phyloP scores from a whole-genome alignment of 2,797 vertebrate genomes.

The Sciurus carolinensis region DNA sequence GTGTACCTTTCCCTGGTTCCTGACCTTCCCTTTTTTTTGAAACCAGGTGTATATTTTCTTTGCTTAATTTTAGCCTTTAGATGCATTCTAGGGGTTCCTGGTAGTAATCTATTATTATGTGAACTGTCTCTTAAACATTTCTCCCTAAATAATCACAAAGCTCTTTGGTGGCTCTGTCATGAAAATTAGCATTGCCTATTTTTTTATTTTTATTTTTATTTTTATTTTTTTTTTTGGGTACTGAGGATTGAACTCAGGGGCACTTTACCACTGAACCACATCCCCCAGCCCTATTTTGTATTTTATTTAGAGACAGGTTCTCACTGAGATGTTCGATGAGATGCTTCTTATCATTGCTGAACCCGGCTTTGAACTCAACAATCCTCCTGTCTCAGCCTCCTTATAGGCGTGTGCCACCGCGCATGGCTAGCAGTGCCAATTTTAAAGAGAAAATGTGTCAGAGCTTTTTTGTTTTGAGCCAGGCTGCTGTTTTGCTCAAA shows the following conservation, averaged over 20 bases:
- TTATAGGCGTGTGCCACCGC: too few species aligned
- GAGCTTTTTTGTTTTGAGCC: neutral
- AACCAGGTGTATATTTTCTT: neutral
- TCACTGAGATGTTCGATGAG: too few species aligned
- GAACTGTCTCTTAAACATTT: neutral
- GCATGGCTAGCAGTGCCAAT: neutral
- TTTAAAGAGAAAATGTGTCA: neutral
- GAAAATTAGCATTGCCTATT: neutral
- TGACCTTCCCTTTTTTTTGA: neutral
- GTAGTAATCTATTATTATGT: neutral
- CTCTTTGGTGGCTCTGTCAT: neutral
- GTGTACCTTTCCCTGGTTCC: neutral
- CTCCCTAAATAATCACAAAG: neutral
- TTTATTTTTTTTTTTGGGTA: too few species aligned
- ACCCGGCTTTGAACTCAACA: too few species aligned
- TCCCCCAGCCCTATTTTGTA: too few species aligned
- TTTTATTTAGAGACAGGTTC: too few species aligned
- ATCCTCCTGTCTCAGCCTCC: too few species aligned
- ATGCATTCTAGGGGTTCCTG: neutral
- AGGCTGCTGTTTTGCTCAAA: neutral
- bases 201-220: too few species aligned
- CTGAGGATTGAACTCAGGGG: too few species aligned
- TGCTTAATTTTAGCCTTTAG: constrained; percentile 50
- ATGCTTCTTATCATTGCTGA: too few species aligned
- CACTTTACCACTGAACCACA: too few species aligned